These are phyloP conservation scores for Equus przewalskii DNA, from an alignment of 2,113 vertebrate species.

Conservation along the genomic window DNA sequence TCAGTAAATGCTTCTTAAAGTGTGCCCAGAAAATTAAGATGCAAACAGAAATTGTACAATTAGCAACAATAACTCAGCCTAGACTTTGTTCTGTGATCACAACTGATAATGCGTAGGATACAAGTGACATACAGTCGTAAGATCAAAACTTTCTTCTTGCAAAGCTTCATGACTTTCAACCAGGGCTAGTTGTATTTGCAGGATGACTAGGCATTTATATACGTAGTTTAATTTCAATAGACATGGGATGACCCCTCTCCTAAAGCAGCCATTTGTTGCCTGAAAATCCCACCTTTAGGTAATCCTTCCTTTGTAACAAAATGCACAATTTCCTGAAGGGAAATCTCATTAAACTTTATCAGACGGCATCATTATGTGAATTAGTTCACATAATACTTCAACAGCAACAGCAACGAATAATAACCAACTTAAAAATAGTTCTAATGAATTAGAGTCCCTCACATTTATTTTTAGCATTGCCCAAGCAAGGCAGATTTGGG, in stretches of 20 bases:
- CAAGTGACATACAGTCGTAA: neutral
- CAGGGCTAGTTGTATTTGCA: neutral
- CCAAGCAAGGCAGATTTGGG: neutral
- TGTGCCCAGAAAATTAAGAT: neutral
- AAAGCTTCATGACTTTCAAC: neutral
- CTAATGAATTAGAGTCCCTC: neutral
- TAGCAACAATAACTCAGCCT: neutral
- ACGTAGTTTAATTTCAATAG: neutral
- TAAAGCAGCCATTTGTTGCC: neutral
- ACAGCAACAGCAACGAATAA: neutral
- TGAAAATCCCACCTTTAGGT: neutral
- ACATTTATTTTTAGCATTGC: neutral
- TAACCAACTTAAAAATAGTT: constrained; percentile 31
- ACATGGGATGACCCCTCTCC: neutral
- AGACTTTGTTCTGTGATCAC: neutral
- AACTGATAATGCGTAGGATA: neutral
- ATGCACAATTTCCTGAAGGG: neutral
- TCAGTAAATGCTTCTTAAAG: neutral
- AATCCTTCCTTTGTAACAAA: neutral
- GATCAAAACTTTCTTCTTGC: neutral
- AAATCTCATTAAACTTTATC: constrained; percentile 30
- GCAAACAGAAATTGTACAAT: neutral
- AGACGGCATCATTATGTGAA: constrained; percentile 9
- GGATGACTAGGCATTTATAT: neutral
- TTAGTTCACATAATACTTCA: neutral